Percentiles rank a stretch among this genome's conserved stretches.
These are phyloP conservation scores for Stenodera caucasica DNA, from an alignment of 2,888 invertebrate genomes.

Conservation along the genomic window DNA sequence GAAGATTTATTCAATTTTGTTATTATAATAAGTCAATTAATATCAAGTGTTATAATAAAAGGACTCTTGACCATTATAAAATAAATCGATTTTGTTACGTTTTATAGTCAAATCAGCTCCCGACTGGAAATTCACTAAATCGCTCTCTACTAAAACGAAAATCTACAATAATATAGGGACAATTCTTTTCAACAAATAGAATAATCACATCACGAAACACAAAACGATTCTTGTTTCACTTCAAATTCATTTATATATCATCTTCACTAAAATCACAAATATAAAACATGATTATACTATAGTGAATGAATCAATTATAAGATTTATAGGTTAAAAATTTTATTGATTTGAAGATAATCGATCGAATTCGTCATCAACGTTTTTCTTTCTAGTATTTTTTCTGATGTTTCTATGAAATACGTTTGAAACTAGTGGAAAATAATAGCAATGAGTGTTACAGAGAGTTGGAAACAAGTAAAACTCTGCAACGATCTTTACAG, in stretches of 20 bases:
- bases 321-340: no score
- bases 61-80: neutral
- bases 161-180: neutral
- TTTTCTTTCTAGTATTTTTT: constrained; percentile 8
- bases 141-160: neutral
- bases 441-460: constrained; percentile 16
- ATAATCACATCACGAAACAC: constrained; percentile 1
- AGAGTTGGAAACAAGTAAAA: constrained; percentile 18
- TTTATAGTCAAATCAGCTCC: neutral
- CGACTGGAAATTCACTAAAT: neutral
- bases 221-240: neutral
- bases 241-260: neutral
- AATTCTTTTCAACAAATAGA: neutral
- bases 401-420: neutral
- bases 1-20: neutral
- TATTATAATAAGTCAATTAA: no score
- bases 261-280: neutral
- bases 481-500: constrained; percentile 12
- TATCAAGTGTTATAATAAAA: neutral
- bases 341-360: no score
- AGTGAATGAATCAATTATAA: no score
- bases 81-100: constrained; percentile 4
- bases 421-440: constrained; percentile 21
- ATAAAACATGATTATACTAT: neutral
- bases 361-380: neutral